Evolutionary conservation across 2,113 vertebrate species (phyloP), one percentile per base, ranked within the genome.

Genomic region (Crotalus tigris): DNA sequence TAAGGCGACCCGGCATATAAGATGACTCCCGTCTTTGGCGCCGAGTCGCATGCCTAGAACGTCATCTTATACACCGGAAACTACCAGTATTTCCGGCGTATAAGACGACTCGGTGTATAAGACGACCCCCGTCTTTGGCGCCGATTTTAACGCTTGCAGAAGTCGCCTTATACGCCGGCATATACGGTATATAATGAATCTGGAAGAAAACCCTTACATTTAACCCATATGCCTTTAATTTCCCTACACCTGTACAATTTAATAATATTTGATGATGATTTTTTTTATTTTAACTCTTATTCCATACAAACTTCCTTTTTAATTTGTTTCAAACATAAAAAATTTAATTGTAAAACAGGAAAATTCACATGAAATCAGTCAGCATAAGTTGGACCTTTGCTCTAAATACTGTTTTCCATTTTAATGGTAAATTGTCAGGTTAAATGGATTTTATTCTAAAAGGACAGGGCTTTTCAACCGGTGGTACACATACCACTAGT

Each of bases 341-440:
- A 64, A 9, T 1, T 13, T 53, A 39, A 69, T 59, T 92, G 53
- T 57, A 87, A 61, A 51, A 24, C 39, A 92, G 39, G 51, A 90
- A 39, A 57, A 95, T 29, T 57, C 92, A 92, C 0, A 1, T 39
- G 57, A 59, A 2, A 89, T 93, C 51, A 46, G 29, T 92, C 54
- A 91, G 13, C 29, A 94, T 11, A 0, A 11, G 90, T 93, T 87
- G 69, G 88, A 94, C 49, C 13, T 53, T 19, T 75, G 55, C 94
- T 93, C 94, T 94, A 94, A 96, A 92, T 33, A 87, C 33, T 69
- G 91, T 94, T 95, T 95, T 85, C 91, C 89, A 91, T 94, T 92
- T 95, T 91, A 94, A 96, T 61, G 53, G 58, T 75, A 75, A 91
- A 93, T 90, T 19, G 64, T 92, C 85, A 89, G 55, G 69, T 95